These are phyloP conservation scores for Strigamia maritima DNA, from an alignment of 2,888 invertebrate genomes.

Conservation along the genomic window DNA sequence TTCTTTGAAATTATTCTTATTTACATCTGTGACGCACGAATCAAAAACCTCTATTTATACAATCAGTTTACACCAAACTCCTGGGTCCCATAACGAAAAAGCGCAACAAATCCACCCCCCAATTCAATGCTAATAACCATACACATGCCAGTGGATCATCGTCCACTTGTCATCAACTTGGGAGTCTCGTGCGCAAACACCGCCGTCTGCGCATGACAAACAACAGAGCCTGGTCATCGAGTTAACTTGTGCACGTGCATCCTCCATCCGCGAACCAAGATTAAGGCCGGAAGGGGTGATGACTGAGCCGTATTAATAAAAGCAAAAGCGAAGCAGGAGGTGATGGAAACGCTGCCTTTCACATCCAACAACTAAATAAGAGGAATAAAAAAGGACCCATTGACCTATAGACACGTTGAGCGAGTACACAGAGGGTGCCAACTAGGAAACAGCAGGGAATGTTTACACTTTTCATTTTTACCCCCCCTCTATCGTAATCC, in stretches of 20 bases:
- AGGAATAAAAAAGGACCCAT: background rate
- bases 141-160: constrained; percentile 2
- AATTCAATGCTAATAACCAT: background rate
- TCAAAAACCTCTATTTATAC: too few species aligned
- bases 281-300: constrained; percentile 20
- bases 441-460: background rate
- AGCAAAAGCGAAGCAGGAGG: background rate
- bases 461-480: constrained; percentile 17
- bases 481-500: constrained; percentile 18
- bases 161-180: constrained; percentile 16
- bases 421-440: background rate
- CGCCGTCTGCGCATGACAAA: constrained; percentile 19
- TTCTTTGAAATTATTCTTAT: too few species aligned
- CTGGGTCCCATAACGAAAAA: background rate
- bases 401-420: background rate
- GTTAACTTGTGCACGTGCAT: background rate
- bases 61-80: background rate
- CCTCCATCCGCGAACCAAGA: background rate
- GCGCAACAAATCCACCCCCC: background rate
- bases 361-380: background rate
- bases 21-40: too few species aligned
- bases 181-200: constrained; percentile 4
- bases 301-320: constrained; percentile 16
- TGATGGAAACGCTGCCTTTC: background rate
- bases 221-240: background rate